A percentile compares a stretch with the other conserved stretches of the same genome.
phyloP scores from a whole-genome alignment of 2,113 vertebrate genomes.

The Pycnonotus jocosus region DNA sequence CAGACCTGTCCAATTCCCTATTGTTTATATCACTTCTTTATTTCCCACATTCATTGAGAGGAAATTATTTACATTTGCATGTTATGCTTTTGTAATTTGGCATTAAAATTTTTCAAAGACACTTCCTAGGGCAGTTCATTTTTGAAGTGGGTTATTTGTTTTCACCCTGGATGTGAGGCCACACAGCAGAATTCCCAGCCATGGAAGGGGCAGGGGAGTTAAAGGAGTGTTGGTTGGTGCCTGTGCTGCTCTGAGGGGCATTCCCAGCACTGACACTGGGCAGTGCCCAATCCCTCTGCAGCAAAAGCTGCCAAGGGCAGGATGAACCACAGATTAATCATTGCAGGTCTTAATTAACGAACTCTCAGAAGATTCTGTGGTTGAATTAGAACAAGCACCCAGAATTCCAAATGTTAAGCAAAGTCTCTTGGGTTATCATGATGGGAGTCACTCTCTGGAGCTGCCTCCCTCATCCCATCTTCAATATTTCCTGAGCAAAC shows the following conservation, averaged over 20 bases:
- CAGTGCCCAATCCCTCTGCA: background rate
- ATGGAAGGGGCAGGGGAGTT: background rate
- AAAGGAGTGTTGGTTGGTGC: background rate
- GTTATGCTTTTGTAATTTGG: background rate
- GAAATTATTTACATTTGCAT: slow-evolving; percentile 1
- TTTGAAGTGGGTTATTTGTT: slow-evolving; percentile 44
- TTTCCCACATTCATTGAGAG: background rate
- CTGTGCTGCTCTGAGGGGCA: background rate
- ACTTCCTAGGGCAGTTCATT: slow-evolving; percentile 29
- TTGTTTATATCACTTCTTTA: background rate
- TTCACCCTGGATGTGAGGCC: background rate
- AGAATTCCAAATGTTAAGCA: slow-evolving; percentile 2
- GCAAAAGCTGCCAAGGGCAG: background rate
- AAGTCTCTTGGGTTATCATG: background rate
- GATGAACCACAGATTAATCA: background rate
- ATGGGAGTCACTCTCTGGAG: background rate
- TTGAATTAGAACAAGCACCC: slow-evolving; percentile 9
- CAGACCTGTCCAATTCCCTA: background rate
- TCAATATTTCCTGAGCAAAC: background rate
- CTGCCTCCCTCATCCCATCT: background rate
- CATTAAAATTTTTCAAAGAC: slow-evolving; percentile 4
- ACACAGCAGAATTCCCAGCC: background rate
- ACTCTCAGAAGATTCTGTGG: slow-evolving; percentile 12
- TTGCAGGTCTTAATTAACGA: background rate
- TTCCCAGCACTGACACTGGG: background rate